Conservation (phyloP, 2,888 invertebrate genomes). For the Philaethria dido region DNA sequence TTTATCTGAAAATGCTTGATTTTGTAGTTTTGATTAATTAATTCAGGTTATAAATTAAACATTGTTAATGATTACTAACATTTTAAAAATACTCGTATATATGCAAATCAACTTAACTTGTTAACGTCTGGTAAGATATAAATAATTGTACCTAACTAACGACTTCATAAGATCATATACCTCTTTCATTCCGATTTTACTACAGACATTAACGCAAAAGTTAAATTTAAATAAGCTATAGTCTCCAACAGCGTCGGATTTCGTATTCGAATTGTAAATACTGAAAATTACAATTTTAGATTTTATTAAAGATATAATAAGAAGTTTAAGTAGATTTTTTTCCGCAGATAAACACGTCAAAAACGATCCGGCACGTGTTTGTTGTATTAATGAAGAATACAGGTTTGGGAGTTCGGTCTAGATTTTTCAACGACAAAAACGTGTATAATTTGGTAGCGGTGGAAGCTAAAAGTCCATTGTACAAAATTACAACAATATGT, state of each 20-base stretch:
- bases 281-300: slow-evolving; percentile 47
- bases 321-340: slow-evolving; percentile 46
- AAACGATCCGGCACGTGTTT: slow-evolving; percentile 43
- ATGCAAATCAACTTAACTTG: too few relatives aligned
- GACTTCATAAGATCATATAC: too few relatives aligned
- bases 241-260: slow-evolving; percentile 10
- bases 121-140: too few relatives aligned
- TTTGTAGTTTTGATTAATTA: too few relatives aligned
- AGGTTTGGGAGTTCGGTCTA: slow-evolving; percentile 27
- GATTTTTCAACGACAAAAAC: slow-evolving; percentile 22
- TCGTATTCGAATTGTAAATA: slow-evolving; percentile 34
- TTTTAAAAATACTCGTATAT: too few relatives aligned
- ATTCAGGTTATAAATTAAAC: too few relatives aligned
- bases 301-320: slow-evolving; percentile 46
- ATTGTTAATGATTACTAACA: too few relatives aligned
- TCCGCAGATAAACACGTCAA: slow-evolving; percentile 49
- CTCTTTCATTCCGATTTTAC: neutral
- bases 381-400: slow-evolving; percentile 39
- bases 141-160: too few relatives aligned
- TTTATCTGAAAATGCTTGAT: too few relatives aligned
- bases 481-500: neutral
- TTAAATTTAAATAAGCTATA: slow-evolving; percentile 4
- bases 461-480: neutral
- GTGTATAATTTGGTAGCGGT: neutral
- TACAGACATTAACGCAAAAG: neutral